Evolutionary conservation across 2,888 invertebrate genomes (phyloP).

Genomic region (Conistra vaccinii): DNA sequence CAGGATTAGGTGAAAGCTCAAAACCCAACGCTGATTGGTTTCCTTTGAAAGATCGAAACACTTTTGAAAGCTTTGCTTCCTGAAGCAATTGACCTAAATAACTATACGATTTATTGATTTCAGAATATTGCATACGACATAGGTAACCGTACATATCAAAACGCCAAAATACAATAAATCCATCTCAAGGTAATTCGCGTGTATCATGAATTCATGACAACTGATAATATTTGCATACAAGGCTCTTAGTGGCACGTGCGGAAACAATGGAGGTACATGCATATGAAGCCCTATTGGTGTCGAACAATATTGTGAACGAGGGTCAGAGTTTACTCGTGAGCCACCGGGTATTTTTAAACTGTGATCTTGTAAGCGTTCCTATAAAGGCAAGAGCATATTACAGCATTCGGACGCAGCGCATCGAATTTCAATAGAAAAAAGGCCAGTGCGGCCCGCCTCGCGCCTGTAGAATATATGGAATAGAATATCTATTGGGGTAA

Average conservation of each 20-base stretch:
- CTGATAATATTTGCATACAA: conserved; percentile 42
- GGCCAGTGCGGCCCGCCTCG: too few relatives aligned
- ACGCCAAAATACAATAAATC: conserved; percentile 1
- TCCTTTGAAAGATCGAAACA: conserved; percentile 2
- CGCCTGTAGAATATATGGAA: too few relatives aligned
- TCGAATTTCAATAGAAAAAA: too few relatives aligned
- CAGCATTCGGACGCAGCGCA: too few relatives aligned
- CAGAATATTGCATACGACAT: not conserved
- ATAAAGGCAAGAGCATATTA: too few relatives aligned
- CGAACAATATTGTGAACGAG: conserved; percentile 56
- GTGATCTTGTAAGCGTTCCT: conserved; percentile 19
- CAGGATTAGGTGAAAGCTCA: not conserved
- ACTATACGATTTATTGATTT: not conserved
- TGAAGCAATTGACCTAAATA: conserved; percentile 14
- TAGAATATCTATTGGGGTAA: too few relatives aligned
- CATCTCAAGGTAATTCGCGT: not conserved
- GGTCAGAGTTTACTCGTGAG: conserved; percentile 45
- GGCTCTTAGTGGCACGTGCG: conserved; percentile 41
- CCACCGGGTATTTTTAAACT: conserved; percentile 34
- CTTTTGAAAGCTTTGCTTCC: conserved; percentile 3
- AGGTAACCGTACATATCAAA: not conserved
- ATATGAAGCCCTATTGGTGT: conserved; percentile 61
- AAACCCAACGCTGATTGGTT: not conserved
- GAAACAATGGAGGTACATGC: conserved; percentile 43
- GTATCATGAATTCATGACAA: conserved; percentile 18